phyloP scores from a whole-genome alignment of 1,140 invertebrate species.

The Babylonia areolata region DNA sequence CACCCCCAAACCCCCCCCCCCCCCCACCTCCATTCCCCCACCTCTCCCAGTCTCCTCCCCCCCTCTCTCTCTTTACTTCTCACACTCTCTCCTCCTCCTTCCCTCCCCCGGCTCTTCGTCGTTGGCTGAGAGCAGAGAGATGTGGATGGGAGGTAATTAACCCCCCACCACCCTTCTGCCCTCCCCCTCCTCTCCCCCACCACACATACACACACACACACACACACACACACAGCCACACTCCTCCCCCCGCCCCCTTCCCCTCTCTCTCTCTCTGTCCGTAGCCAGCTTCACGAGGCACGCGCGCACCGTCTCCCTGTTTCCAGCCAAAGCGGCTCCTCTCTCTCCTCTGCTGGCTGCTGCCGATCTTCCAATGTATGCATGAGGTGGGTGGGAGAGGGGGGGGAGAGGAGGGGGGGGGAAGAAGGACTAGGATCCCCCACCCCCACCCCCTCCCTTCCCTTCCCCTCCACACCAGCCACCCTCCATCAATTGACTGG shows the following conservation, averaged over 20 bases:
- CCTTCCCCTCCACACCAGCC: no score
- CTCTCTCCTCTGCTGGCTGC: neutral
- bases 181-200: neutral
- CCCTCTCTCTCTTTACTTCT: neutral
- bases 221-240: no score
- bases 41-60: neutral
- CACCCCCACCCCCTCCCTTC: no score
- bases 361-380: neutral
- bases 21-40: neutral
- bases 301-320: neutral
- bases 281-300: neutral
- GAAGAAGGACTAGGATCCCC: neutral
- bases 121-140: no score
- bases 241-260: neutral
- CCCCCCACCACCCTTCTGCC: neutral
- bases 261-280: slow-evolving; percentile 11
- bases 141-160: neutral
- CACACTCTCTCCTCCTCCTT: neutral
- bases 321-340: neutral
- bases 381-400: neutral
- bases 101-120: neutral
- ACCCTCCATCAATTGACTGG: no score
- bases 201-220: no score
- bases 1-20: neutral
- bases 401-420: neutral